Evolutionary conservation across 2,113 vertebrate species (phyloP).

Genomic region (Zeus faber): DNA sequence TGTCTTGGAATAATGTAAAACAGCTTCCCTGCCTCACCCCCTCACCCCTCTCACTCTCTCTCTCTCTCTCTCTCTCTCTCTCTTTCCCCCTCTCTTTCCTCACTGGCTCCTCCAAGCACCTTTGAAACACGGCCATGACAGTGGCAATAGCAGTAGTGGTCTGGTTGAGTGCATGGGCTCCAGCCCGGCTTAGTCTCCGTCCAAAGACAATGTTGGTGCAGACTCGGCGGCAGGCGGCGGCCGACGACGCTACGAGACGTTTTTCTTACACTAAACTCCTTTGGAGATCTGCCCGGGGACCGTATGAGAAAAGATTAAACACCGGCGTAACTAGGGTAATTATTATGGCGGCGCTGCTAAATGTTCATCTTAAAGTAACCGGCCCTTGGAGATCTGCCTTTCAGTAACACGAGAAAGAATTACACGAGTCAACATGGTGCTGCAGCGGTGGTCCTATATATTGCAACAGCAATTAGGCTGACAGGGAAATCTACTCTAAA

Average conservation of each 20-base stretch:
- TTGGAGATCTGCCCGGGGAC: slow-evolving; percentile 18
- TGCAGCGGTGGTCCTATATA: slow-evolving; percentile 1
- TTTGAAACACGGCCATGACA: slow-evolving; percentile 64
- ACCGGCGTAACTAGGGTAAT: neutral
- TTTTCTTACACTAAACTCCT: slow-evolving; percentile 4
- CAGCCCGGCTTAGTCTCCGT: slow-evolving; percentile 20
- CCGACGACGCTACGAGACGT: slow-evolving; percentile 41
- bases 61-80: neutral
- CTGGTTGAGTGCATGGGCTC: slow-evolving; percentile 37
- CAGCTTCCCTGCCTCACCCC: slow-evolving; percentile 51
- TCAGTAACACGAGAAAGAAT: slow-evolving; percentile 11
- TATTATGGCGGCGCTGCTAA: slow-evolving; percentile 2
- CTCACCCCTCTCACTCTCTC: slow-evolving; percentile 10
- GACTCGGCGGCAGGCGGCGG: slow-evolving; percentile 22
- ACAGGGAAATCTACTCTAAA: neutral
- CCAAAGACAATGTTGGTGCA: slow-evolving; percentile 77
- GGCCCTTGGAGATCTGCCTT: slow-evolving; percentile 3
- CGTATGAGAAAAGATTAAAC: slow-evolving; percentile 24
- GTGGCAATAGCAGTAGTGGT: slow-evolving; percentile 42
- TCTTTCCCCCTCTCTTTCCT: neutral
- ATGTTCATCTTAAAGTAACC: slow-evolving; percentile 1
- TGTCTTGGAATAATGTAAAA: slow-evolving; percentile 79
- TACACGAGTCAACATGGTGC: neutral
- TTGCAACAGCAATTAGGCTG: slow-evolving; percentile 7
- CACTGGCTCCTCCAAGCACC: slow-evolving; percentile 38